These are phyloP conservation scores for Paguma larvata DNA, from an alignment of 2,797 vertebrate species.

Conservation along the genomic window DNA sequence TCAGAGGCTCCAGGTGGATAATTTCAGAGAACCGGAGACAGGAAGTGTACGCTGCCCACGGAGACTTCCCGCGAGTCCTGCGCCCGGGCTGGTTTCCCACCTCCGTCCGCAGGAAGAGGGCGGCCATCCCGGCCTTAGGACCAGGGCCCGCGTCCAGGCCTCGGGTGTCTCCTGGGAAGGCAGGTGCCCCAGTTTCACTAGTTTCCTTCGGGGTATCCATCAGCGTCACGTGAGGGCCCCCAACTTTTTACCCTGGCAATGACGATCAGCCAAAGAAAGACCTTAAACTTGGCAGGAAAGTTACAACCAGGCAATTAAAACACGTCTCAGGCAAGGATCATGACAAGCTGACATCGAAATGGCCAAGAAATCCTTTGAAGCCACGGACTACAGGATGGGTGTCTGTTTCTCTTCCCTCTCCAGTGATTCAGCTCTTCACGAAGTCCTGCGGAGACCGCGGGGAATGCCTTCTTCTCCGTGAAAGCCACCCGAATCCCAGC, in stretches of 20 bases:
- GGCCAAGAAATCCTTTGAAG: not conserved
- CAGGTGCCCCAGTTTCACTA: slow-evolving; percentile 89
- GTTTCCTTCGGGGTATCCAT: slow-evolving; percentile 90
- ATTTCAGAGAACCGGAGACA: not conserved
- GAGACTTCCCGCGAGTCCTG: not conserved
- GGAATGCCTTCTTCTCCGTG: not conserved
- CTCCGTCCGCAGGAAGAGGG: slow-evolving; percentile 89
- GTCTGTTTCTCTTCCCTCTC: not conserved
- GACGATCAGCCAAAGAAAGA: not conserved
- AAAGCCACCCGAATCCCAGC: not conserved
- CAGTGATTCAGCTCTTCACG: not conserved
- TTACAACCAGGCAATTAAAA: not conserved
- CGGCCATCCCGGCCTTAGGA: slow-evolving; percentile 86
- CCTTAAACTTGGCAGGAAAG: not conserved
- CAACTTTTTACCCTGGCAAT: slow-evolving; percentile 88
- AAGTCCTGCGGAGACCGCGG: not conserved
- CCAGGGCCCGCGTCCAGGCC: slow-evolving; percentile 89
- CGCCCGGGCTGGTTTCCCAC: slow-evolving; percentile 53
- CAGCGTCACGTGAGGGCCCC: slow-evolving; percentile 89
- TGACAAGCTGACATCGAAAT: not conserved
- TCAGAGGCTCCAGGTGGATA: not conserved
- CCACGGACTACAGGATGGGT: not conserved
- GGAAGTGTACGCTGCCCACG: not conserved
- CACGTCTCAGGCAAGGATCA: not conserved
- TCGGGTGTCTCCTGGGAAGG: slow-evolving; percentile 88